Conservation (phyloP, 2,888 invertebrate species). For the Nasonia oneida region DNA sequence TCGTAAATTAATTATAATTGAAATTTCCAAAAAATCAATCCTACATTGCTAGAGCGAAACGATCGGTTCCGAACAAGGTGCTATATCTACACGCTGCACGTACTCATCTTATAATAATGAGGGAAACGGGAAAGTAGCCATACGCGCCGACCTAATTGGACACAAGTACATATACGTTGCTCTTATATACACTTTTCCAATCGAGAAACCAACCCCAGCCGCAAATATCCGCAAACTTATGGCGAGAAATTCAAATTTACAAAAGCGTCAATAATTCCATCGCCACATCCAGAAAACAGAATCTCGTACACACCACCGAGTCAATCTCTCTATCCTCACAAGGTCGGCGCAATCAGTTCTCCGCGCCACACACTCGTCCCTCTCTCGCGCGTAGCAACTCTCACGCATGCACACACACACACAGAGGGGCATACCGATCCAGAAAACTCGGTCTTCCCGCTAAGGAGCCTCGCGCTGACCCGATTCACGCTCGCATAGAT, state of each 20-base stretch:
- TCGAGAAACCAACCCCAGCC: too few relatives aligned
- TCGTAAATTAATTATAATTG: too few relatives aligned
- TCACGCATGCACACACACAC: neutral
- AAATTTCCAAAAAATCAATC: too few relatives aligned
- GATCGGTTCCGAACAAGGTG: too few relatives aligned
- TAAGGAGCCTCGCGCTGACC: constrained; percentile 35
- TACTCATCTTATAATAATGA: too few relatives aligned
- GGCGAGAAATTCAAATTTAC: neutral
- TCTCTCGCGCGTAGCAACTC: neutral
- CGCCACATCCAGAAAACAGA: neutral
- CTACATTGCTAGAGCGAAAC: too few relatives aligned
- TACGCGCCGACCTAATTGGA: too few relatives aligned
- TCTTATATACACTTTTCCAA: too few relatives aligned
- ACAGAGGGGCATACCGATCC: constrained; percentile 20
- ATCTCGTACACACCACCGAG: neutral
- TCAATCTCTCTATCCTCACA: constrained; percentile 12
- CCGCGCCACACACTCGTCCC: too few relatives aligned
- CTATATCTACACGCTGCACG: too few relatives aligned
- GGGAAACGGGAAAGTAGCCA: too few relatives aligned
- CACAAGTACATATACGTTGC: too few relatives aligned
- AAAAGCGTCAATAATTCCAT: neutral
- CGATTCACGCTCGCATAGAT: constrained; percentile 33
- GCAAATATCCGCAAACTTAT: neutral
- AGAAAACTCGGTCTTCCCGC: constrained; percentile 44
- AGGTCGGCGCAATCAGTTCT: constrained; percentile 23